phyloP scores from a whole-genome alignment of 1,140 invertebrate species.

The Vanessa tameamea region DNA sequence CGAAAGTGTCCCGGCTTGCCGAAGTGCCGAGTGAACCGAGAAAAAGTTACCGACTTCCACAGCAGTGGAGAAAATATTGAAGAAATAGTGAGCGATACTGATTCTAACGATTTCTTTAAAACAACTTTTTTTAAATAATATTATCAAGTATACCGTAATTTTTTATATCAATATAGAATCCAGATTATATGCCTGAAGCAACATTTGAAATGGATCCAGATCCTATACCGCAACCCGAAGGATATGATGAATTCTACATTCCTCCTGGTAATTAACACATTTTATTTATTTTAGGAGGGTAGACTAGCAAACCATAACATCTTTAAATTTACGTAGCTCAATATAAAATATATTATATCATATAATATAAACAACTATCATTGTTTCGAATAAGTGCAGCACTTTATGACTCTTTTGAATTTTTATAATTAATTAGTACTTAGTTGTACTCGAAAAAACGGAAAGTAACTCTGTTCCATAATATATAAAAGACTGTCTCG shows the following conservation, averaged over 20 bases:
- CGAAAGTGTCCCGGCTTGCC: conserved; percentile 58
- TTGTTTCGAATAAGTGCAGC: too few relatives aligned
- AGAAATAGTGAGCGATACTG: neutral
- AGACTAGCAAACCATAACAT: too few relatives aligned
- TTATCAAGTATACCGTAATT: too few relatives aligned
- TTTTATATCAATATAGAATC: conserved; percentile 30
- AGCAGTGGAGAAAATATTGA: conserved; percentile 29
- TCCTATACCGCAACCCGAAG: conserved; percentile 26
- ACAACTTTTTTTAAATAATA: neutral
- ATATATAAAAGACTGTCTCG: too few relatives aligned
- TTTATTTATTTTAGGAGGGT: too few relatives aligned
- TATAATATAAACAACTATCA: too few relatives aligned
- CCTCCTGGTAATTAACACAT: neutral
- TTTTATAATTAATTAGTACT: too few relatives aligned
- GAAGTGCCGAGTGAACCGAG: conserved; percentile 33
- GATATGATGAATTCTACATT: conserved; percentile 41
- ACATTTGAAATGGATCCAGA: conserved; percentile 60
- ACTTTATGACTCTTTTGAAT: too few relatives aligned
- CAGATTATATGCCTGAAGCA: conserved; percentile 53
- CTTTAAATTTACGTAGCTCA: too few relatives aligned
- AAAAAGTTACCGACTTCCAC: conserved; percentile 35
- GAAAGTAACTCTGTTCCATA: too few relatives aligned
- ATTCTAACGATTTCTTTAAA: neutral
- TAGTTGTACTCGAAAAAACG: too few relatives aligned
- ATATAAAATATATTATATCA: too few relatives aligned